Evolutionary conservation across 2,797 vertebrate genomes (phyloP).

Genomic region (Gymnocypris eckloni): DNA sequence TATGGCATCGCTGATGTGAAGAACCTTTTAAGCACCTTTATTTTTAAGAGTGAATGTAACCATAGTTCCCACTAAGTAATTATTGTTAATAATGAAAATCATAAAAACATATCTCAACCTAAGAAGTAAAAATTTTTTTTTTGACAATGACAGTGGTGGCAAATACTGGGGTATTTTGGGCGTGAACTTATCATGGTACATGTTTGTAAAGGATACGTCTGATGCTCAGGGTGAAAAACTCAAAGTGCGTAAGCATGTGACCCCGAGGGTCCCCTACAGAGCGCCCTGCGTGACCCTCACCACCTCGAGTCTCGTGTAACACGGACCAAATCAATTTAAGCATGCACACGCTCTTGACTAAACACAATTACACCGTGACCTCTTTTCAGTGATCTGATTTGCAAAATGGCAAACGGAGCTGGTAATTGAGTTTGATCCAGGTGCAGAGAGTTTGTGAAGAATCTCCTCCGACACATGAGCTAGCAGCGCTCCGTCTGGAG

Average conservation of each 20-base stretch:
- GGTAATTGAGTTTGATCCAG: conserved; percentile 50
- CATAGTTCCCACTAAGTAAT: not conserved
- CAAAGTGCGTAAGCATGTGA: conserved; percentile 12
- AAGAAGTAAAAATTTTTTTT: not conserved
- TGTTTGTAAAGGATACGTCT: conserved; percentile 18
- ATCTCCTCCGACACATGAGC: conserved; percentile 66
- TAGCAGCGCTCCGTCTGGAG: conserved; percentile 53
- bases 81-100: not conserved
- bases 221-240: not conserved
- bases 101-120: not conserved
- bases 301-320: conserved; percentile 39
- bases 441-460: conserved; percentile 7
- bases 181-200: not conserved
- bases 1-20: not conserved
- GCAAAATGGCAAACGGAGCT: conserved; percentile 39
- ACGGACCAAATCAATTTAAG: conserved; percentile 44
- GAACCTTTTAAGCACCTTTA: too few relatives aligned
- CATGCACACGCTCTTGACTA: conserved; percentile 35
- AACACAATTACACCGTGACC: conserved; percentile 48
- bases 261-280: conserved; percentile 6
- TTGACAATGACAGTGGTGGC: not conserved
- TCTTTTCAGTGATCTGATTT: conserved; percentile 48
- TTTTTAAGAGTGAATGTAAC: not conserved
- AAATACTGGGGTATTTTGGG: conserved; percentile 8
- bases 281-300: not conserved